These are phyloP conservation scores for Cylloceria caligata DNA, from an alignment of 2,888 invertebrate species.

Conservation along the genomic window DNA sequence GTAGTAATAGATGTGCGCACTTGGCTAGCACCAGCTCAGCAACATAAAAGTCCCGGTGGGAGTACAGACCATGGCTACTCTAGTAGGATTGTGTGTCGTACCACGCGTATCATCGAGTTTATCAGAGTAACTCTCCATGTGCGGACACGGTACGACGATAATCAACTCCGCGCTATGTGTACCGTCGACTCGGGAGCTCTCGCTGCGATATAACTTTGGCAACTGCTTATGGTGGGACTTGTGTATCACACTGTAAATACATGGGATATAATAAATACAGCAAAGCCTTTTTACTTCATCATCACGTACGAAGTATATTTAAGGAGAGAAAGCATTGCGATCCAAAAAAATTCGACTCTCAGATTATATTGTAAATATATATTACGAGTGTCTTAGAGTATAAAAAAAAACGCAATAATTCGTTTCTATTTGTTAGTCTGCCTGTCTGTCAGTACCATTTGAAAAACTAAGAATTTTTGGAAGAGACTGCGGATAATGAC, in stretches of 20 bases:
- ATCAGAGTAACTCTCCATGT: constrained; percentile 28
- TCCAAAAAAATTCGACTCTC: no score
- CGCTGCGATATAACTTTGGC: neutral
- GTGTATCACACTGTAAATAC: neutral
- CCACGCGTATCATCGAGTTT: constrained; percentile 36
- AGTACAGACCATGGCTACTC: constrained; percentile 1
- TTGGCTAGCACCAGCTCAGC: constrained; percentile 3
- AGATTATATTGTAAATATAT: no score
- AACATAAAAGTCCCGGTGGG: constrained; percentile 27
- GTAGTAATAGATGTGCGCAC: neutral
- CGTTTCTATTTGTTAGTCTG: no score
- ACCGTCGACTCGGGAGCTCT: neutral
- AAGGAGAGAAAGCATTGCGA: no score
- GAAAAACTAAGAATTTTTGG: no score
- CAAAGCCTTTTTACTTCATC: neutral
- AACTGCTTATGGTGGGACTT: constrained; percentile 7
- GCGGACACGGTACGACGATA: neutral
- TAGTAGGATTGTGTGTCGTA: constrained; percentile 23
- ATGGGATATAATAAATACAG: no score
- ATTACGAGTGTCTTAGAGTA: no score
- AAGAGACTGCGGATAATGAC: no score
- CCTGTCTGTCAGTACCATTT: no score
- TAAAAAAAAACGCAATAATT: no score
- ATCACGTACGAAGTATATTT: no score
- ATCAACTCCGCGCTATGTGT: constrained; percentile 8